Base-by-base conservation (phyloP, 2,113 vertebrate species). In the Cryptotis parvus region DNA sequence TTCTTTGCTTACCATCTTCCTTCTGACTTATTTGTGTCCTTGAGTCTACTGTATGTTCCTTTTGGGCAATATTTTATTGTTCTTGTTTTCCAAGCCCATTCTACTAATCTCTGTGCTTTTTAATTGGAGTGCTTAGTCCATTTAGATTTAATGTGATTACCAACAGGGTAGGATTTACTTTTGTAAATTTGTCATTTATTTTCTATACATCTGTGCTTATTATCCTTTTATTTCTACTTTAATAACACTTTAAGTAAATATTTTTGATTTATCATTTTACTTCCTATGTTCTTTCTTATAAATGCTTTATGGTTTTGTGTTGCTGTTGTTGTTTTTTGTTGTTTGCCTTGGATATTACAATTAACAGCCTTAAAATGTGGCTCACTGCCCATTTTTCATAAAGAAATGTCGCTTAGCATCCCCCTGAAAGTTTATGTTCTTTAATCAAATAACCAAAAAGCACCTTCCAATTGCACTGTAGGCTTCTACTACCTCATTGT, bases 121-220 rank as follows among this genome's bases (percentile, higher is more conserved):
- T 70, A 8, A 58, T n/a, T 91, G 24, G 45, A 65, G 22, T 73
- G 24, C 82, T 74, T 88, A 92, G 69, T 31, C 22, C 87, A 69
- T 80, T 92, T 77, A 96, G 9, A 55, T 27, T 75, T 75, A 84
- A 87, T 84, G 22, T 70, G 75, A 80, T 90, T 84, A 35, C n/a
- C 18, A 29, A 41, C 35, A 31, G 61, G 29, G 43, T 63, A 69
- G 35, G 31, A 90, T 33, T 82, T 35, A 65, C 1, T 27, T 18
- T 29, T 76, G n/a, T 31, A n/a, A n/a, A n/a, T 41, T 63, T 4
- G 77, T 83, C 35, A 26, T 69, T 74, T 90, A 31, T 37, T 89
- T 45, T 90, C 45, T 65, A 33, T 78, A 29, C 55, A 9, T 26
- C 27, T 55, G 6, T 29, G 26, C 55, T 14, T 68, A 87, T 75